Conservation (phyloP, 2,797 vertebrate species). For the Anomalospiza imberbis region DNA sequence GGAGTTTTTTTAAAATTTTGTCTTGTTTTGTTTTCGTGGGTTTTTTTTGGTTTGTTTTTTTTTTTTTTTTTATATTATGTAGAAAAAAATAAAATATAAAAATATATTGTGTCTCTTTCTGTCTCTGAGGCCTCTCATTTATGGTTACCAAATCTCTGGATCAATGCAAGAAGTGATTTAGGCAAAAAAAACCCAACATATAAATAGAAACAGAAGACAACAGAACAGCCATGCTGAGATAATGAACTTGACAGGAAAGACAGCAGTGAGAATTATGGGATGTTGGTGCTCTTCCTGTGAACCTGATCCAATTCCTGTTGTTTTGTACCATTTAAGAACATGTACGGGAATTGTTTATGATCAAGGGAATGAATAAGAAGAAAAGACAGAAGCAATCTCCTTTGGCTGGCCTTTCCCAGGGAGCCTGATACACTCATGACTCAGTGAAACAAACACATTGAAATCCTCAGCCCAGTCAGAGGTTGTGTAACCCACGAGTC, state of each 20-base stretch:
- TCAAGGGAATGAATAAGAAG: slow-evolving; percentile 21
- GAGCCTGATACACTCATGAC: slow-evolving; percentile 30
- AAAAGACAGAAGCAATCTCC: neutral
- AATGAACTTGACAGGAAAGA: neutral
- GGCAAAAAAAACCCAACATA: neutral
- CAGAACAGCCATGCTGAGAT: neutral
- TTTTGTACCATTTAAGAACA: slow-evolving; percentile 18
- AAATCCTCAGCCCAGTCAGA: slow-evolving; percentile 12
- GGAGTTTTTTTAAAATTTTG: neutral
- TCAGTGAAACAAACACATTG: slow-evolving; percentile 30
- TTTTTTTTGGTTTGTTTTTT: neutral
- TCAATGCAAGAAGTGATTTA: neutral
- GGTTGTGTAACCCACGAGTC: slow-evolving; percentile 23
- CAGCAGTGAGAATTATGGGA: neutral
- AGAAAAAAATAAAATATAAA: neutral
- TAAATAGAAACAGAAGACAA: neutral
- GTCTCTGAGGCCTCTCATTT: neutral
- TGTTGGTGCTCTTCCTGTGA: neutral
- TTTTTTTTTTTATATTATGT: neutral
- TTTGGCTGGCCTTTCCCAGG: slow-evolving; percentile 56
- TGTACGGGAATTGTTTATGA: slow-evolving; percentile 5
- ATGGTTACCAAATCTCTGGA: neutral
- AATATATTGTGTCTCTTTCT: neutral
- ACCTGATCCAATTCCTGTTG: neutral
- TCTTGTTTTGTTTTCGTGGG: neutral